Conservation (phyloP, 2,113 vertebrate genomes). For the Austrofundulus limnaeus region DNA sequence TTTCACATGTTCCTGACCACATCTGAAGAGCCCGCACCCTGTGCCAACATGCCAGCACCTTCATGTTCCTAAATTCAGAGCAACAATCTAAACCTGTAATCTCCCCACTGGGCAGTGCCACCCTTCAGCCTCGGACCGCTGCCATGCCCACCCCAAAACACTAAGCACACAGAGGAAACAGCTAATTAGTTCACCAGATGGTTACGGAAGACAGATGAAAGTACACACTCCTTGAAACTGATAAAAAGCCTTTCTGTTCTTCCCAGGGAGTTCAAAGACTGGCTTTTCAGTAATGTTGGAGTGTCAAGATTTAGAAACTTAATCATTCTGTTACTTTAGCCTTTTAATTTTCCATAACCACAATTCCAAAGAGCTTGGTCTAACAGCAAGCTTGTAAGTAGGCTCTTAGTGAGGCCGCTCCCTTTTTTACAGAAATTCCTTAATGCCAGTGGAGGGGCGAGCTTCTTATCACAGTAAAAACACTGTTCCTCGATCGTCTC, state of each 20-base stretch:
- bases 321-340: conserved; percentile 53
- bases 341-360: conserved; percentile 64
- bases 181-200: conserved; percentile 65
- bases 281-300: conserved; percentile 22
- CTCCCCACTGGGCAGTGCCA: conserved; percentile 60
- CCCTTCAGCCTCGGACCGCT: conserved; percentile 52
- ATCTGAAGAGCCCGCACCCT: conserved; percentile 65
- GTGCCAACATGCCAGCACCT: conserved; percentile 73
- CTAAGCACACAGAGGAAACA: conserved; percentile 57
- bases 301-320: conserved; percentile 44
- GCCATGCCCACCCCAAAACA: conserved; percentile 61
- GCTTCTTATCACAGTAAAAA: conserved; percentile 41
- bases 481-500: conserved; percentile 13
- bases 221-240: conserved; percentile 49
- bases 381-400: conserved; percentile 9
- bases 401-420: conserved; percentile 47
- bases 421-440: conserved; percentile 57
- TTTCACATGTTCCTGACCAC: conserved; percentile 78
- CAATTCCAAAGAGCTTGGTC: conserved; percentile 34
- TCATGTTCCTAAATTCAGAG: conserved; percentile 63
- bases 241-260: conserved; percentile 61
- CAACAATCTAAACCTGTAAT: conserved; percentile 70
- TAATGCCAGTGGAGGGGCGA: conserved; percentile 27
- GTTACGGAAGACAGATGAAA: conserved; percentile 66
- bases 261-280: conserved; percentile 57